These are phyloP conservation scores for Chrysocyon brachyurus DNA, from an alignment of 2,797 vertebrate species.

Conservation along the genomic window DNA sequence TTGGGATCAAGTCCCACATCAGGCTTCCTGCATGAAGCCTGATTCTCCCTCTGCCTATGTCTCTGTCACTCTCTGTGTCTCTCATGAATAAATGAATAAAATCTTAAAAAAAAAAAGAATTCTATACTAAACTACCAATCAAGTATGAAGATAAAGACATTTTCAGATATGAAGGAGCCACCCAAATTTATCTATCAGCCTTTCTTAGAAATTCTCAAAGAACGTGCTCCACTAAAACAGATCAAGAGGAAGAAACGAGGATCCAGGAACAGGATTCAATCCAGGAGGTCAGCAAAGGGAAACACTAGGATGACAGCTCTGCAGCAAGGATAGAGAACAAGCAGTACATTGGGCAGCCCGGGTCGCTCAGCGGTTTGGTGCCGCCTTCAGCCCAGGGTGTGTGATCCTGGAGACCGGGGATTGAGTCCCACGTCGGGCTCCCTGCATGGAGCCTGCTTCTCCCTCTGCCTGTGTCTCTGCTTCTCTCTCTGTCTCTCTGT, in stretches of 20 bases:
- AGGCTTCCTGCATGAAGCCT: no score
- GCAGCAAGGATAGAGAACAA: not conserved
- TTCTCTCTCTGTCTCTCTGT: no score
- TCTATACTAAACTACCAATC: constrained; percentile 26
- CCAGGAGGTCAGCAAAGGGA: not conserved
- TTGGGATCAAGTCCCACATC: no score
- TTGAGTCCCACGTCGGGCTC: no score
- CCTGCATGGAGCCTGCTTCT: no score
- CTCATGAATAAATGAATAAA: no score
- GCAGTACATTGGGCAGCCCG: not conserved
- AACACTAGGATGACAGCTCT: not conserved
- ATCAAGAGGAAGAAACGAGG: not conserved
- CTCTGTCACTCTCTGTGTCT: no score
- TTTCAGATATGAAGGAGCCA: not conserved
- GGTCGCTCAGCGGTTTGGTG: no score
- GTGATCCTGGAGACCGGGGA: no score
- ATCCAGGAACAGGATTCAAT: not conserved
- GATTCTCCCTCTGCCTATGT: no score
- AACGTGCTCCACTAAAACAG: not conserved
- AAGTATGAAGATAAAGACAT: not conserved
- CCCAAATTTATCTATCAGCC: not conserved
- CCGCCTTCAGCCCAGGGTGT: no score
- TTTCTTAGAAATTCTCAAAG: constrained; percentile 37
- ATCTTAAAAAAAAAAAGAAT: not conserved
- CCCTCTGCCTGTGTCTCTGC: no score